Conservation (phyloP, 2,113 vertebrate species). For the Dipodomys spectabilis region DNA sequence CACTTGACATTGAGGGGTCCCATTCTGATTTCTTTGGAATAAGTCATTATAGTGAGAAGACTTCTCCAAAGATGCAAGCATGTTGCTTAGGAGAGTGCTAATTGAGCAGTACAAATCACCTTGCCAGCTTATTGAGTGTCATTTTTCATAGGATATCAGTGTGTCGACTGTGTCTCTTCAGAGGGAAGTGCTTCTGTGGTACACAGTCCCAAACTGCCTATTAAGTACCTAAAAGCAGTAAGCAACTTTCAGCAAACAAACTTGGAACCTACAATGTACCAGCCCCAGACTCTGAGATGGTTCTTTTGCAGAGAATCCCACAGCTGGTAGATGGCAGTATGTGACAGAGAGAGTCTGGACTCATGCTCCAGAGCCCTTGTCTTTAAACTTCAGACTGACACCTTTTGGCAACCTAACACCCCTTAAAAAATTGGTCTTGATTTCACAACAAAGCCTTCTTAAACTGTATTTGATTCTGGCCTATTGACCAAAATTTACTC, state of each 20-base stretch:
- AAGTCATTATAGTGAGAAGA: background rate
- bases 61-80: background rate
- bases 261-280: background rate
- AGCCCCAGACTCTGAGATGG: background rate
- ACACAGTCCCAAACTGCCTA: background rate
- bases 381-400: background rate
- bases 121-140: background rate
- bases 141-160: too few relatives aligned
- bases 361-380: background rate
- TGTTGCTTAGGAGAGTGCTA: background rate
- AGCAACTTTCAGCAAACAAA: background rate
- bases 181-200: background rate
- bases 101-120: rapidly evolving
- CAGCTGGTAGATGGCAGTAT: background rate
- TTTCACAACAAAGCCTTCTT: background rate
- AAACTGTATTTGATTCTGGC: background rate
- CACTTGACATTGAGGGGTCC: background rate
- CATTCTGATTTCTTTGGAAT: background rate
- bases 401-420: background rate
- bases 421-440: background rate
- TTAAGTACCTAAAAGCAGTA: background rate
- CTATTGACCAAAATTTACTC: background rate
- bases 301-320: background rate
- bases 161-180: background rate
- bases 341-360: background rate